phyloP scores from a whole-genome alignment of 2,797 vertebrate species.

The Propithecus perrieri region DNA sequence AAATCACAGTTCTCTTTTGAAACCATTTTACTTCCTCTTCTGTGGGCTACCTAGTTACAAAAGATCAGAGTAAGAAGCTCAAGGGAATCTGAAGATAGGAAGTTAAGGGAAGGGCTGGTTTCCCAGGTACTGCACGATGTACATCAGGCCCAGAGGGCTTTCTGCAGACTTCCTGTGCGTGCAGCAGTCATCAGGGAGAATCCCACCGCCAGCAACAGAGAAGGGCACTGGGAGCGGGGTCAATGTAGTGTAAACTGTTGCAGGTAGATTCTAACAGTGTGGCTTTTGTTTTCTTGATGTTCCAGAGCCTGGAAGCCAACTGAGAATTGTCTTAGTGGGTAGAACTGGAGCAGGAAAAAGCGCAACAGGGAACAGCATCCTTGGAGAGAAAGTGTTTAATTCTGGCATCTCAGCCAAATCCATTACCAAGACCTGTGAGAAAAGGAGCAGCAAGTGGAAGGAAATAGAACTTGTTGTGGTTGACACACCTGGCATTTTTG shows the following conservation, averaged over 20 bases:
- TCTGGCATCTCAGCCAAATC: constrained; percentile 78
- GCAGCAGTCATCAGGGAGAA: too few species aligned
- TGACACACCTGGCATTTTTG: constrained; percentile 89
- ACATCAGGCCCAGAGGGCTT: too few species aligned
- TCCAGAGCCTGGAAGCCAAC: not conserved
- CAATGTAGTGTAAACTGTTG: rapidly evolving
- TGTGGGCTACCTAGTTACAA: not conserved
- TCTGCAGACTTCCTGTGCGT: not conserved
- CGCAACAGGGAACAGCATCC: constrained; percentile 88
- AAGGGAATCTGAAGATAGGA: not conserved
- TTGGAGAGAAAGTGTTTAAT: constrained; percentile 82
- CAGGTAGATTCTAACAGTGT: not conserved
- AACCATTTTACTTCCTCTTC: not conserved
- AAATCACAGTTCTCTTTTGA: not conserved
- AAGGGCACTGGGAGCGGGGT: rapidly evolving
- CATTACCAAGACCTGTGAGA: constrained; percentile 81
- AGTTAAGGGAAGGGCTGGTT: not conserved
- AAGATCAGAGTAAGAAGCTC: not conserved
- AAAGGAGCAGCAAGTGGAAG: not conserved
- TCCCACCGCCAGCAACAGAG: rapidly evolving
- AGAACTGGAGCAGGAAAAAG: constrained; percentile 89
- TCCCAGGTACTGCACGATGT: not conserved
- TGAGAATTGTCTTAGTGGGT: constrained; percentile 87
- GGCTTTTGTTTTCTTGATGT: not conserved
- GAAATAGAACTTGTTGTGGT: constrained; percentile 80